Conservation (phyloP, 2,797 vertebrate genomes). For the Ctenopoma multispine region DNA sequence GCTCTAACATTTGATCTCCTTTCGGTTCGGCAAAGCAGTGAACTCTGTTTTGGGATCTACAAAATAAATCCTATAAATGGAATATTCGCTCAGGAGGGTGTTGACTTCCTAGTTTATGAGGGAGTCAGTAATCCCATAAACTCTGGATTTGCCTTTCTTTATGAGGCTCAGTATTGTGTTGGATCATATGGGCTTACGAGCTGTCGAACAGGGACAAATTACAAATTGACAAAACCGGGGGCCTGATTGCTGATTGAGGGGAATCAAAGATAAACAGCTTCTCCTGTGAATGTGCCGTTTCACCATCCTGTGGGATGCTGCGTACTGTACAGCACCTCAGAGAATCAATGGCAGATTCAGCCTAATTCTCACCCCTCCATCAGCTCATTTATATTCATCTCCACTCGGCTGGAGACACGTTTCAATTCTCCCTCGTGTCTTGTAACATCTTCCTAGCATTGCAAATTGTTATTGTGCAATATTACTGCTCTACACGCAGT, state of each 20-base stretch:
- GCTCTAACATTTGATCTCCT: constrained; percentile 64
- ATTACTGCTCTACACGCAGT: constrained; percentile 17
- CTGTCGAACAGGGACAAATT: constrained; percentile 76
- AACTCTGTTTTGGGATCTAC: constrained; percentile 73
- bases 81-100: constrained; percentile 72
- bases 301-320: constrained; percentile 30
- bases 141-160: constrained; percentile 81
- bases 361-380: constrained; percentile 52
- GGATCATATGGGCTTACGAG: constrained; percentile 76
- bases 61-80: constrained; percentile 80
- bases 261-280: constrained; percentile 77
- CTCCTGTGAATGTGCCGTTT: constrained; percentile 51
- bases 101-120: constrained; percentile 74
- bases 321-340: constrained; percentile 35
- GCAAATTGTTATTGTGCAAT: constrained; percentile 40
- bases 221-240: constrained; percentile 78
- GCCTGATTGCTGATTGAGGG: constrained; percentile 74
- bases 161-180: constrained; percentile 75
- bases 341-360: constrained; percentile 58
- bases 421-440: constrained; percentile 31
- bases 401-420: constrained; percentile 38
- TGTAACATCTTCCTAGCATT: constrained; percentile 35
- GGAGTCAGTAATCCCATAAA: constrained; percentile 83
- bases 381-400: constrained; percentile 62
- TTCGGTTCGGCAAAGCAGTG: constrained; percentile 65